These are phyloP conservation scores for Sternotherus odoratus DNA, from an alignment of 2,797 vertebrate genomes.

Conservation along the genomic window DNA sequence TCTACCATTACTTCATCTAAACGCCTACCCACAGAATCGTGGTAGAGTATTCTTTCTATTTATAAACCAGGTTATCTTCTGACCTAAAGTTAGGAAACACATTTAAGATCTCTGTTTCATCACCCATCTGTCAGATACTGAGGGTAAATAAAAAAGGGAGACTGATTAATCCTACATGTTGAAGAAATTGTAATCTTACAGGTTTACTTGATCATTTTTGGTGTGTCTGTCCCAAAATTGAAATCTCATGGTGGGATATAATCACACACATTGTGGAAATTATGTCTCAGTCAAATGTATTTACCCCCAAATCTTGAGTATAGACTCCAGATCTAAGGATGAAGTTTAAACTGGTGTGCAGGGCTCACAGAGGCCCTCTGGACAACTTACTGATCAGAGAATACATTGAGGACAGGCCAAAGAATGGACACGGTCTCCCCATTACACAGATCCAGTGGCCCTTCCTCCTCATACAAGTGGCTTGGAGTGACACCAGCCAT, in stretches of 20 bases:
- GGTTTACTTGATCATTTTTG: not conserved
- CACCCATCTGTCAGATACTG: not conserved
- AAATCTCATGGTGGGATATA: not conserved
- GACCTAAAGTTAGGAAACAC: not conserved
- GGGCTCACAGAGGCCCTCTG: not conserved
- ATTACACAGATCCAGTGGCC: not conserved
- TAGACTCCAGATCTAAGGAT: not conserved
- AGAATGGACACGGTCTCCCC: not conserved
- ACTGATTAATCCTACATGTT: not conserved
- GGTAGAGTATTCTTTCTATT: not conserved
- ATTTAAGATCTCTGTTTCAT: not conserved
- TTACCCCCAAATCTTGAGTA: not conserved
- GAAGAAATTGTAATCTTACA: not conserved
- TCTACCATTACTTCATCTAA: not conserved
- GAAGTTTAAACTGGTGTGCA: not conserved
- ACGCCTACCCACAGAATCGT: not conserved
- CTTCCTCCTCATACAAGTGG: not conserved
- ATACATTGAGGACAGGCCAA: not conserved
- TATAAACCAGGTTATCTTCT: not conserved
- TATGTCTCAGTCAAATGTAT: not conserved
- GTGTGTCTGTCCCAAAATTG: not conserved
- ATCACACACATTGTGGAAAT: not conserved
- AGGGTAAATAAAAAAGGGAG: conserved; percentile 33
- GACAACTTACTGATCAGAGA: not conserved
- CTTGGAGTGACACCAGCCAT: not conserved